phyloP scores from a whole-genome alignment of 1,140 invertebrate species.

The Psilanteris sp. region DNA sequence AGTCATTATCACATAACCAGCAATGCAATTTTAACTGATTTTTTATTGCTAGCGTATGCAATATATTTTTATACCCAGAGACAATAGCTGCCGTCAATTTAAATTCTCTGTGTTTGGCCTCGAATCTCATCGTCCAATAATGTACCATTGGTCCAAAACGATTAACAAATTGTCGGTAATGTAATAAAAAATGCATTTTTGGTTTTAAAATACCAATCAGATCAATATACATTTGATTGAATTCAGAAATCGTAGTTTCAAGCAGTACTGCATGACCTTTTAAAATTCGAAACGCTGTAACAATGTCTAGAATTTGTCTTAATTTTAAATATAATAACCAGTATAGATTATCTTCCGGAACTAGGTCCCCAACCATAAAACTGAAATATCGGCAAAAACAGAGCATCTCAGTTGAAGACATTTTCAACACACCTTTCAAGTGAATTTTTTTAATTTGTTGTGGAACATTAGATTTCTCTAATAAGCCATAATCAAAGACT shows the following conservation, averaged over 20 bases:
- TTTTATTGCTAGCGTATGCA: neutral
- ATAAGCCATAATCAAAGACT: constrained; percentile 15
- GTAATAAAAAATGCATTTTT: constrained; percentile 1
- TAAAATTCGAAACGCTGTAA: neutral
- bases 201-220: constrained; percentile 3
- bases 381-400: constrained; percentile 29
- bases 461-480: constrained; percentile 19
- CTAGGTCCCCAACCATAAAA: constrained; percentile 37
- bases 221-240: neutral
- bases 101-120: constrained; percentile 7
- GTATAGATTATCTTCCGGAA: constrained; percentile 17
- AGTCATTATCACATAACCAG: no score
- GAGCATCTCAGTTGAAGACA: constrained; percentile 37
- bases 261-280: neutral
- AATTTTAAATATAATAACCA: constrained; percentile 28
- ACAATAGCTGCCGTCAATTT: neutral
- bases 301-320: constrained; percentile 5
- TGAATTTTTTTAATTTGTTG: no score
- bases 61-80: neutral
- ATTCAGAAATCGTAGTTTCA: constrained; percentile 4
- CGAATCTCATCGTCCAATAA: constrained; percentile 19
- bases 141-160: constrained; percentile 1
- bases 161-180: constrained; percentile 1
- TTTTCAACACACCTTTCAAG: no score
- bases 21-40: neutral